A percentile compares a stretch with the other conserved stretches of the same genome.
phyloP scores from a whole-genome alignment of 2,888 invertebrate genomes.

The Mongoloraphidia duomilia region DNA sequence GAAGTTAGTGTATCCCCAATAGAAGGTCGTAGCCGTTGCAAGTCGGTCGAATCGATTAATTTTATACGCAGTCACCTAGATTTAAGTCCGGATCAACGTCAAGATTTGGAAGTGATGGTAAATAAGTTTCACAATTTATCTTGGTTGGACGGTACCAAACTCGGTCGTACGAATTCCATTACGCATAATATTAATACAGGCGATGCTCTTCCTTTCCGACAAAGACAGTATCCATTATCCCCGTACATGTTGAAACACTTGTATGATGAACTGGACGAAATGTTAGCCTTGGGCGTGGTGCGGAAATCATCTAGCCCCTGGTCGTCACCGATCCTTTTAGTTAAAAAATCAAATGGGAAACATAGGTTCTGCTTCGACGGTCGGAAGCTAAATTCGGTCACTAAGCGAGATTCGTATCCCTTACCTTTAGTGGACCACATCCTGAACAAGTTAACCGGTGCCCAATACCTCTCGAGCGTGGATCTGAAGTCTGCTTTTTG shows the following conservation, averaged over 20 bases:
- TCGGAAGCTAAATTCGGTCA: constrained; percentile 12
- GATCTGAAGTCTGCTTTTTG: too few relatives aligned
- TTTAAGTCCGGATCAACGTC: too few relatives aligned
- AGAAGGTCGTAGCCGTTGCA: too few relatives aligned
- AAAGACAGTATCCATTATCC: constrained; percentile 12
- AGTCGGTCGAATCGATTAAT: too few relatives aligned
- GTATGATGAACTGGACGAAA: constrained; percentile 10
- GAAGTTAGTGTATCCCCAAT: too few relatives aligned
- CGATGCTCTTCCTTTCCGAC: constrained; percentile 10
- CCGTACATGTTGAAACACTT: constrained; percentile 8
- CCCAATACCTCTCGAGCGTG: too few relatives aligned
- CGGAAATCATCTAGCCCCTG: constrained; percentile 12
- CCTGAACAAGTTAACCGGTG: constrained; percentile 2
- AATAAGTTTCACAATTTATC: too few relatives aligned
- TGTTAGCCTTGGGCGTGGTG: too few relatives aligned
- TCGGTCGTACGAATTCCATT: background rate
- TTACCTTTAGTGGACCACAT: constrained; percentile 14
- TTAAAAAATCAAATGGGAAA: constrained; percentile 15
- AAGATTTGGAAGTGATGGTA: too few relatives aligned
- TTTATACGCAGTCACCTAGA: too few relatives aligned
- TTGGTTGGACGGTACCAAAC: too few relatives aligned
- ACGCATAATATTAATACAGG: constrained; percentile 10
- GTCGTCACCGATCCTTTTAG: constrained; percentile 16
- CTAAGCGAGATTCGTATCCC: constrained; percentile 17
- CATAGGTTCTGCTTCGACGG: constrained; percentile 13